These are phyloP conservation scores for Dryomyza anilis DNA, from an alignment of 2,888 invertebrate species.

Conservation along the genomic window DNA sequence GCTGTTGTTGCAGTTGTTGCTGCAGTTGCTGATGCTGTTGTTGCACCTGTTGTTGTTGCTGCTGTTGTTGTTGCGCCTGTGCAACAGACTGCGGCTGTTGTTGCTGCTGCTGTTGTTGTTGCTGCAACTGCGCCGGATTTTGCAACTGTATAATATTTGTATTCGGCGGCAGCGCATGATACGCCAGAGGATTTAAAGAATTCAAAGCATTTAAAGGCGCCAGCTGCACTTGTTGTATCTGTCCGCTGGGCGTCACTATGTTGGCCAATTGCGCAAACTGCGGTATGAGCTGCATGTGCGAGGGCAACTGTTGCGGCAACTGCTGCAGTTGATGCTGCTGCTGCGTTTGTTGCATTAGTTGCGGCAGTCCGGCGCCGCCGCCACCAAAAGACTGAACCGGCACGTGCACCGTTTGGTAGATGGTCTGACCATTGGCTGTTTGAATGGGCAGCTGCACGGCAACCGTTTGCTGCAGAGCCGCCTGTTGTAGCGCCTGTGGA, in stretches of 20 bases:
- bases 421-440: constrained; percentile 81
- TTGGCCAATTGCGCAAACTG: constrained; percentile 82
- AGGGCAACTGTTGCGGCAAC: constrained; percentile 51
- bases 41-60: constrained; percentile 37
- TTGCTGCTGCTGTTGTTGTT: constrained; percentile 36
- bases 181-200: constrained; percentile 62
- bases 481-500: constrained; percentile 46
- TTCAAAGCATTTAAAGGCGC: too few relatives aligned
- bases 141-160: constrained; percentile 59
- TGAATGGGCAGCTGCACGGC: constrained; percentile 76
- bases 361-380: constrained; percentile 65
- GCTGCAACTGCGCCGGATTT: constrained; percentile 42
- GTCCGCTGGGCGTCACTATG: constrained; percentile 85
- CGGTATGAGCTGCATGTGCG: constrained; percentile 78
- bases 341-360: constrained; percentile 60
- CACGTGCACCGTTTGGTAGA: constrained; percentile 93
- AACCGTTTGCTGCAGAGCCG: constrained; percentile 64
- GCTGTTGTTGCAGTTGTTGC: constrained; percentile 44
- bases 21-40: constrained; percentile 35
- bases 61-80: constrained; percentile 37
- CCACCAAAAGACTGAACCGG: constrained; percentile 78
- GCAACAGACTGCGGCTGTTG: constrained; percentile 33
- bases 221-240: constrained; percentile 88
- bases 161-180: constrained; percentile 55
- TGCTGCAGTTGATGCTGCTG: constrained; percentile 61